Percentiles rank a stretch among this genome's conserved stretches.
phyloP scores from a whole-genome alignment of 1,140 invertebrate genomes.

The Sycophila sp. region DNA sequence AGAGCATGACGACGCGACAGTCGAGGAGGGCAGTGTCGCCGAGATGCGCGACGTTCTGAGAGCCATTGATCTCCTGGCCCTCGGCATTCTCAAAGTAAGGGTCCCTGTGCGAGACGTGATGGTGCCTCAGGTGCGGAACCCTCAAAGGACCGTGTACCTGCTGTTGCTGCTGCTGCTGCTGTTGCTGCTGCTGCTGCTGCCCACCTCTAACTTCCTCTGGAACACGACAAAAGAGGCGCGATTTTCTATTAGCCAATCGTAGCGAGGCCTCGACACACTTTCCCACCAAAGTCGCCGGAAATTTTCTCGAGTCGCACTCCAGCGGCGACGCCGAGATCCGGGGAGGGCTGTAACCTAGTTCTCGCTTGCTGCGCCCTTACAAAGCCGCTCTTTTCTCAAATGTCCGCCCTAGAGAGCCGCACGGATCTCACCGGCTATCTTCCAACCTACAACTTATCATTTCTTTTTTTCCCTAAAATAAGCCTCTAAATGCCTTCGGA shows the following conservation, averaged over 20 bases:
- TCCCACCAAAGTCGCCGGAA: not conserved
- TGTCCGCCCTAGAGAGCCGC: too few relatives aligned
- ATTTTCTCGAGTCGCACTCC: not conserved
- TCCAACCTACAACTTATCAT: too few relatives aligned
- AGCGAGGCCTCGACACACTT: not conserved
- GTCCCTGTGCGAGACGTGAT: conserved; percentile 68
- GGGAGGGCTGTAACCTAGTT: not conserved
- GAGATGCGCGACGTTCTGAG: conserved; percentile 62
- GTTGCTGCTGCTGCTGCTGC: conserved; percentile 20
- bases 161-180: not conserved
- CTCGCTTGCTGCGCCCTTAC: too few relatives aligned
- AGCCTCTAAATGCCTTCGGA: too few relatives aligned
- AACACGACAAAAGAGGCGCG: conserved; percentile 27
- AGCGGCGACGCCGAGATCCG: not conserved
- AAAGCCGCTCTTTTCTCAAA: too few relatives aligned
- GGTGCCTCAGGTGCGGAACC: conserved; percentile 58
- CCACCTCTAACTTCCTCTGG: conserved; percentile 28
- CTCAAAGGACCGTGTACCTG: conserved; percentile 37
- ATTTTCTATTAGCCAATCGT: not conserved
- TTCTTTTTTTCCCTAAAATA: too few relatives aligned
- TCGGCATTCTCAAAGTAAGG: conserved; percentile 79
- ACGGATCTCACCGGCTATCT: too few relatives aligned
- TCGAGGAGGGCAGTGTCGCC: conserved; percentile 66
- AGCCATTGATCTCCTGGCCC: conserved; percentile 60
- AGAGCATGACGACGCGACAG: conserved; percentile 67